Evolutionary conservation across 1,140 invertebrate species (phyloP), one percentile per base, ranked within the genome.

Genomic region (Archivesica marissinica): DNA sequence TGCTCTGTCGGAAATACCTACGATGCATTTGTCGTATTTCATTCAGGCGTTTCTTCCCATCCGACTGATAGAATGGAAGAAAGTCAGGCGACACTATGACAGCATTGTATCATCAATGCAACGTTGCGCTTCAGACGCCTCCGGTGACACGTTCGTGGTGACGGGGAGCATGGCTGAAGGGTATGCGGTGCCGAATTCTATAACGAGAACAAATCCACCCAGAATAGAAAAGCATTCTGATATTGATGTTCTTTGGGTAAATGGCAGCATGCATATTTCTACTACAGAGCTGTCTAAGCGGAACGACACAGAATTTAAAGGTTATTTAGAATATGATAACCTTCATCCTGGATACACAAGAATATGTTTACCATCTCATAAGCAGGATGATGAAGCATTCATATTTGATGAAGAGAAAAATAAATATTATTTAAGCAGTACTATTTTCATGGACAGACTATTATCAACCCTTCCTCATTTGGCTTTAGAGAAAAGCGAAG

Each of bases 81-180:
- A 25, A 23, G 74, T 76, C 0, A 54, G 35, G 30, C 50, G 50
- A n/a, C 74, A 76, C 41, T 76, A 59, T 38, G 74, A 76, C 30
- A 35, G 28, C 28, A 11, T 76, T 0, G 4, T 28, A 15, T 17
- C 50, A 0, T 2, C 23, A 2, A 54, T 1, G 2, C 66, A 9
- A 2, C 11, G 4, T 4, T 30, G n/a, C 0, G 20, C 38, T 2
- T 6, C 23, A 20, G 3, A 68, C 23, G 20, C 30, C 7, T 6
- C 30, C 11, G 39, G 11, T 2, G 66, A 72, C 38, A 39, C 74
- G 0, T 76, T 39, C 52, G 25, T 76, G 2, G 74, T 76, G 1
- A 76, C 74, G 30, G 74, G 74, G 28, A 76, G 74, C 23, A 56
- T 6, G 1, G 74, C 74, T 15, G 74, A 76, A 59, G 74, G 74